A percentile compares a stretch with the other conserved stretches of the same genome.
phyloP scores from a whole-genome alignment of 2,797 vertebrate genomes.

The Pygocentrus nattereri region DNA sequence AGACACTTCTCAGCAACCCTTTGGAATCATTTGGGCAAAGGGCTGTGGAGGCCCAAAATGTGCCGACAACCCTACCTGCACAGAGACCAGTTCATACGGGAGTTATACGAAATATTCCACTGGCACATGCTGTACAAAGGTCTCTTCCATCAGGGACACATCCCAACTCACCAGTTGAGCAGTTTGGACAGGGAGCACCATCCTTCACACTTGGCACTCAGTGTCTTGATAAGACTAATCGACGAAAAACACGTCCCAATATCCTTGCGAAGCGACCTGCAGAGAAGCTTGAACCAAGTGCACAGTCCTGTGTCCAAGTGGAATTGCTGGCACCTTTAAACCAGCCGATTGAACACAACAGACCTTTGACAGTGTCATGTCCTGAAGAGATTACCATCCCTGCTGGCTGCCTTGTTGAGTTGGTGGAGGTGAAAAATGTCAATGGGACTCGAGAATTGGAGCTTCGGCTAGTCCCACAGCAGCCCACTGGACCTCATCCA shows the following conservation, averaged over 20 bases:
- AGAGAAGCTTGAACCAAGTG: constrained; percentile 21
- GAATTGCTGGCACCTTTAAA: constrained; percentile 83
- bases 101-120: neutral
- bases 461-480: constrained; percentile 83
- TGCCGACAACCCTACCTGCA: neutral
- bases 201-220: constrained; percentile 26
- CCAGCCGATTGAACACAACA: constrained; percentile 85
- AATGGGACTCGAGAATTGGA: constrained; percentile 91
- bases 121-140: constrained; percentile 16
- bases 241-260: constrained; percentile 62
- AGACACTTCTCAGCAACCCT: constrained; percentile 38
- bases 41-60: neutral
- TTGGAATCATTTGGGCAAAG: neutral
- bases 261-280: constrained; percentile 3
- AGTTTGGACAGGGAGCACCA: constrained; percentile 11
- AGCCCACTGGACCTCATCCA: constrained; percentile 66
- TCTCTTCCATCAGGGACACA: neutral
- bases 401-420: constrained; percentile 90
- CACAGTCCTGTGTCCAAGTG: constrained; percentile 76
- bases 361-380: constrained; percentile 90
- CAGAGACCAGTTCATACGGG: constrained; percentile 31
- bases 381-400: constrained; percentile 91
- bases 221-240: constrained; percentile 57
- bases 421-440: constrained; percentile 91
- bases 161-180: constrained; percentile 8